Evolutionary conservation across 2,797 vertebrate genomes (phyloP).

Genomic region (Gorsachius magnificus): DNA sequence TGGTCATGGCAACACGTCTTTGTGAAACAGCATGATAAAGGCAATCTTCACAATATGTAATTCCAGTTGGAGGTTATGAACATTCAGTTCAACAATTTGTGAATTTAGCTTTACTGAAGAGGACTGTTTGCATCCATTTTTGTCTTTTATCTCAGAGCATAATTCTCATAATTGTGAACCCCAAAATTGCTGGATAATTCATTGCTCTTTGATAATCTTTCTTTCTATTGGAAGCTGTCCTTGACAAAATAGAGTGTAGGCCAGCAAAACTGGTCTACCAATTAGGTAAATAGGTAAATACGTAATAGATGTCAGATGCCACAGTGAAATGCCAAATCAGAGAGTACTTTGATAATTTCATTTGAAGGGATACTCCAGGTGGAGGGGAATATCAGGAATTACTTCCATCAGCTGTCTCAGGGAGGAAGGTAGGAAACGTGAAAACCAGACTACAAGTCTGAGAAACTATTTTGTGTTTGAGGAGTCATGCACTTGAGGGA

Average conservation of each 20-base stretch:
- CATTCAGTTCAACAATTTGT: not conserved
- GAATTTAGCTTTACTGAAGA: not conserved
- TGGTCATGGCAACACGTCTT: not conserved
- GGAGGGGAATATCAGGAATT: not conserved
- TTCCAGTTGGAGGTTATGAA: not conserved
- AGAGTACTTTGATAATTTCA: not conserved
- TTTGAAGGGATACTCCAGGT: not conserved
- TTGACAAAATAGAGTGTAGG: not conserved
- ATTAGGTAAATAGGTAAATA: not conserved
- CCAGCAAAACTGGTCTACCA: not conserved
- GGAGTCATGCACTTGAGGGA: not conserved
- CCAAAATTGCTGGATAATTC: not conserved
- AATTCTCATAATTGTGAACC: not conserved
- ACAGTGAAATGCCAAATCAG: not conserved
- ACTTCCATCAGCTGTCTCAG: not conserved
- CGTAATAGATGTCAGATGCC: not conserved
- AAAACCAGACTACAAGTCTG: not conserved
- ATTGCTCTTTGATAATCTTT: not conserved
- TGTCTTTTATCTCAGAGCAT: not conserved
- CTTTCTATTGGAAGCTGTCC: not conserved
- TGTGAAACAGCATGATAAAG: not conserved
- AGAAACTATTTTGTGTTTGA: not conserved
- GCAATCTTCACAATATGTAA: not conserved
- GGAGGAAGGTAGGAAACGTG: not conserved
- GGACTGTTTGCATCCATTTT: not conserved